phyloP scores from a whole-genome alignment of 2,888 invertebrate genomes.

The Polydrusus cervinus region DNA sequence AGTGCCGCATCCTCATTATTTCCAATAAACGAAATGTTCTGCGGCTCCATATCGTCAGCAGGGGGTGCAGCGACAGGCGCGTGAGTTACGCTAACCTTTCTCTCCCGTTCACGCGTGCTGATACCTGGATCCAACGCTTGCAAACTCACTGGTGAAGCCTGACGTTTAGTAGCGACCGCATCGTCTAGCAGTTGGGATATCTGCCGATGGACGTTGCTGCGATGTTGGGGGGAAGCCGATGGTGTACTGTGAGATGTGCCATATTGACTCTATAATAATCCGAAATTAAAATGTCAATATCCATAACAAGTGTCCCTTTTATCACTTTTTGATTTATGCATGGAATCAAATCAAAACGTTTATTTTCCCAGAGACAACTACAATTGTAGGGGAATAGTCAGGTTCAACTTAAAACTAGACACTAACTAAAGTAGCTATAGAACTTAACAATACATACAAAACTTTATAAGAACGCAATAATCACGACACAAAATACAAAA shows the following conservation, averaged over 20 bases:
- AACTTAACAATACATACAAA: too few species aligned
- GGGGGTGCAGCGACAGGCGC: constrained; percentile 80
- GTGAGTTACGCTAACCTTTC: constrained; percentile 70
- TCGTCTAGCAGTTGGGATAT: constrained; percentile 72
- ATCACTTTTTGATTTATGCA: too few species aligned
- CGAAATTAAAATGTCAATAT: background rate
- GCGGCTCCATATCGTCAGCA: constrained; percentile 92
- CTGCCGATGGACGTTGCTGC: constrained; percentile 74
- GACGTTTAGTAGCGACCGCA: constrained; percentile 57
- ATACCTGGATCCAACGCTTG: constrained; percentile 71
- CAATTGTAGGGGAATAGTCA: too few species aligned
- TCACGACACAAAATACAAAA: too few species aligned
- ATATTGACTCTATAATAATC: constrained; percentile 71
- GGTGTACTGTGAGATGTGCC: constrained; percentile 72
- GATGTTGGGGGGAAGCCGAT: constrained; percentile 79
- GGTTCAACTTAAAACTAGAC: too few species aligned
- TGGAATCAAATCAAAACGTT: too few species aligned
- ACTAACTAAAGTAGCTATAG: too few species aligned
- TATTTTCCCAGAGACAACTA: too few species aligned
- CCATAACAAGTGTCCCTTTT: background rate
- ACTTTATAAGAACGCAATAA: too few species aligned
- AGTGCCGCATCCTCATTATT: constrained; percentile 75
- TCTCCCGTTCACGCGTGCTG: constrained; percentile 59
- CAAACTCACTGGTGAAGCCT: constrained; percentile 71
- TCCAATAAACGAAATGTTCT: constrained; percentile 94